Evolutionary conservation across 2,888 invertebrate species (phyloP).

Genomic region (Epiblema foenella): DNA sequence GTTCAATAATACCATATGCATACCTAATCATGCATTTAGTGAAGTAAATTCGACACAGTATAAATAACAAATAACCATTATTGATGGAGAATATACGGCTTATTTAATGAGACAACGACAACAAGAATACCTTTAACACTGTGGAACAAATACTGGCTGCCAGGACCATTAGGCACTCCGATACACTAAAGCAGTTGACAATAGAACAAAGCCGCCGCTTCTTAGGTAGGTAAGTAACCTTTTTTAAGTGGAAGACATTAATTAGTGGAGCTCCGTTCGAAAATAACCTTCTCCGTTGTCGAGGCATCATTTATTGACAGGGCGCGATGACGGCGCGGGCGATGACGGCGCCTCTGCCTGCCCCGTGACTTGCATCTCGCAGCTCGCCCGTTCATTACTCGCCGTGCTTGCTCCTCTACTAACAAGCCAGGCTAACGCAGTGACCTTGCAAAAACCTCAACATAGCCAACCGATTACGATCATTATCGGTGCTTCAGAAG

Average conservation of each 20-base stretch:
- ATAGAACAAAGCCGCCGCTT: constrained; percentile 75
- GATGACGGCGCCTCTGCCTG: constrained; percentile 71
- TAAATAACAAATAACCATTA: constrained; percentile 1
- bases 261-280: constrained; percentile 79
- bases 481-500: constrained; percentile 63
- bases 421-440: constrained; percentile 84
- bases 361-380: constrained; percentile 79
- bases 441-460: constrained; percentile 79
- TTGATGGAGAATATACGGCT: background rate
- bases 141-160: constrained; percentile 18
- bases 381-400: constrained; percentile 76
- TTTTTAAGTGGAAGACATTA: constrained; percentile 74
- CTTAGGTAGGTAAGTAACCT: constrained; percentile 57
- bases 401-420: constrained; percentile 65
- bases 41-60: background rate
- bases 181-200: constrained; percentile 64
- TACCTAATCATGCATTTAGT: background rate
- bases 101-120: constrained; percentile 13
- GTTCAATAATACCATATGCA: background rate
- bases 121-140: constrained; percentile 10
- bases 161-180: constrained; percentile 50
- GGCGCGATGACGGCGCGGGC: constrained; percentile 71
- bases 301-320: constrained; percentile 78
- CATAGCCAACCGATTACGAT: constrained; percentile 47
- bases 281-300: constrained; percentile 81